Evolutionary conservation across 2,797 vertebrate genomes (phyloP), one percentile per base, ranked within the genome.

Genomic region (Falco novaeseelandiae): DNA sequence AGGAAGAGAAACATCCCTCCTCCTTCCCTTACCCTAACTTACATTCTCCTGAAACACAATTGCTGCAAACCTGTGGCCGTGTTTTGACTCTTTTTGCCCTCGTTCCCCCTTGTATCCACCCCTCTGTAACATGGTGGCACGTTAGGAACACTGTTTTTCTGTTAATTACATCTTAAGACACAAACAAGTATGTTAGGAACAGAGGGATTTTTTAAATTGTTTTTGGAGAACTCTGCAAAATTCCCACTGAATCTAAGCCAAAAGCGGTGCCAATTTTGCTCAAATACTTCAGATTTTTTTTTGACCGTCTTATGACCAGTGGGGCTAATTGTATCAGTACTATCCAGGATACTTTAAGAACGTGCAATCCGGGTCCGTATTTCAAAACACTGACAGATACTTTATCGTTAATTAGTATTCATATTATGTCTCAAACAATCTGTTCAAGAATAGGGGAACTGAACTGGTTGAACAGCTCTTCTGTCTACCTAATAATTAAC

Each of bases 401-500:
- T 98, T 98, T 98, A 94, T 98, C 92, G 89, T 98, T 98, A 98
- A 98, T 98, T 98, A 98, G 98, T 98, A 98, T 98, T 98, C 98
- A 98, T 98, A 97, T 98, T 98, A 98, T 98, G 98, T 98, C 98
- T 98, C 98, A 98, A 98, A 98, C 98, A 98, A 98, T 98, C 98
- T 98, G 98, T 98, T 98, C 98, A 98, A 97, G 96, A 98, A 98
- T 96, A 96, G 96, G 84, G 93, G 96, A 98, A 98, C 94, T 98
- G 98, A 98, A 98, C 97, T 96, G 97, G 97, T 96, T 97, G 98
- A 97, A 97, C 96, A 97, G 98, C 97, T 98, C 97, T 97, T 97
- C 97, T 97, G 97, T 97, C 95, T 98, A 96, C 96, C 97, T 97
- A 87, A 97, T 97, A 97, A 98, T 98, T 98, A 97, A 95, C 96